These are phyloP conservation scores for Oligia latruncula DNA, from an alignment of 2,888 invertebrate species.

Conservation along the genomic window DNA sequence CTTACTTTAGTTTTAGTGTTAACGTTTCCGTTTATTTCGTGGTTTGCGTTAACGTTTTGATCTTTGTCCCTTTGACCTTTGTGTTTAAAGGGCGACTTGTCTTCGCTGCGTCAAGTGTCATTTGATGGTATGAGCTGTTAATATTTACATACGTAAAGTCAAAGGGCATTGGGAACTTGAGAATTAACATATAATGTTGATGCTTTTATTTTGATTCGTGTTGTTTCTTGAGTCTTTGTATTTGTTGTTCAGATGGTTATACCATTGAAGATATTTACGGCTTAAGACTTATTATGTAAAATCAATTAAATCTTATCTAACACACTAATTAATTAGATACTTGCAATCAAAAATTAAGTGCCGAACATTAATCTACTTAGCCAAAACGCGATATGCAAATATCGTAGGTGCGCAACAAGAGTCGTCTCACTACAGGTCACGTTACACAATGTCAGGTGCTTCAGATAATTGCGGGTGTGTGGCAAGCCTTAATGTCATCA, in stretches of 20 bases:
- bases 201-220: constrained; percentile 40
- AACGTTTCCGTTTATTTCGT: constrained; percentile 29
- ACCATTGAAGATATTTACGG: neutral
- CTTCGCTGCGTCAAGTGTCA: constrained; percentile 55
- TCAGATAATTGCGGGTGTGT: constrained; percentile 51
- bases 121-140: constrained; percentile 57
- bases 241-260: neutral
- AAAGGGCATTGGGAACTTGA: constrained; percentile 35
- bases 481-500: constrained; percentile 75
- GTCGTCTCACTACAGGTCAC: constrained; percentile 30
- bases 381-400: constrained; percentile 63
- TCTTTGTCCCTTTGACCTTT: constrained; percentile 43
- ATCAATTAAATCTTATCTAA: constrained; percentile 29
- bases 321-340: constrained; percentile 21
- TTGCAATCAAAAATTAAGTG: constrained; percentile 29
- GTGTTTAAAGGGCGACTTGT: constrained; percentile 54
- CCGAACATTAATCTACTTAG: constrained; percentile 59
- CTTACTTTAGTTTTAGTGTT: constrained; percentile 22
- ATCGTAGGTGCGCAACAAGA: constrained; percentile 40
- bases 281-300: neutral
- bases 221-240: constrained; percentile 5
- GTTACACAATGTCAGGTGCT: constrained; percentile 62
- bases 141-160: constrained; percentile 53
- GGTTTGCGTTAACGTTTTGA: constrained; percentile 44
- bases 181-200: constrained; percentile 43